phyloP scores from a whole-genome alignment of 2,797 vertebrate species.

The Rousettus madagascariensis region DNA sequence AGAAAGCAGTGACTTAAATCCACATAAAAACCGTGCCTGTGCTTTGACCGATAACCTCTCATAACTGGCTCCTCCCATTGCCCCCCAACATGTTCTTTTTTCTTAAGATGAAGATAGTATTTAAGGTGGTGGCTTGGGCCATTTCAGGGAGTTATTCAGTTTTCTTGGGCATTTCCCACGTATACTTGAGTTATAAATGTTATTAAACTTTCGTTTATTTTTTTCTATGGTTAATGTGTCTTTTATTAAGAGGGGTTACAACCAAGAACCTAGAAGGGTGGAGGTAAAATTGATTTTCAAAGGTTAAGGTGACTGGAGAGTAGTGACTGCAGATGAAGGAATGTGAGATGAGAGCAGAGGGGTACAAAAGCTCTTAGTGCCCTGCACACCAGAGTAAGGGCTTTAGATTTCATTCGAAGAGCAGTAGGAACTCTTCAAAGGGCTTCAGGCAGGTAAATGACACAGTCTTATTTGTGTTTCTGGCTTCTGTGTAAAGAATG shows the following conservation, averaged over 20 bases:
- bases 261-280: background rate
- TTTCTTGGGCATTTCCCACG: background rate
- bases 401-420: background rate
- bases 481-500: background rate
- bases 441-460: background rate
- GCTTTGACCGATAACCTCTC: background rate
- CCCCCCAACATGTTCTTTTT: background rate
- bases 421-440: background rate
- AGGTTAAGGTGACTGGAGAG: background rate
- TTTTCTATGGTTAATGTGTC: background rate
- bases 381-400: background rate
- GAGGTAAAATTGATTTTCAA: background rate
- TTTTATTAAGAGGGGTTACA: background rate
- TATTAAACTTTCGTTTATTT: background rate
- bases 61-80: background rate
- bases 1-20: background rate
- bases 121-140: background rate
- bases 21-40: background rate
- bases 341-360: background rate
- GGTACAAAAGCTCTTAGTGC: background rate
- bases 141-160: background rate
- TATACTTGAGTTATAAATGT: background rate
- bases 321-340: background rate
- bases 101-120: background rate
- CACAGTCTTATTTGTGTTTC: background rate